Percentiles rank a stretch among this genome's conserved stretches.
Conservation (phyloP, 2,113 vertebrate species). For the Philantomba maxwellii region DNA sequence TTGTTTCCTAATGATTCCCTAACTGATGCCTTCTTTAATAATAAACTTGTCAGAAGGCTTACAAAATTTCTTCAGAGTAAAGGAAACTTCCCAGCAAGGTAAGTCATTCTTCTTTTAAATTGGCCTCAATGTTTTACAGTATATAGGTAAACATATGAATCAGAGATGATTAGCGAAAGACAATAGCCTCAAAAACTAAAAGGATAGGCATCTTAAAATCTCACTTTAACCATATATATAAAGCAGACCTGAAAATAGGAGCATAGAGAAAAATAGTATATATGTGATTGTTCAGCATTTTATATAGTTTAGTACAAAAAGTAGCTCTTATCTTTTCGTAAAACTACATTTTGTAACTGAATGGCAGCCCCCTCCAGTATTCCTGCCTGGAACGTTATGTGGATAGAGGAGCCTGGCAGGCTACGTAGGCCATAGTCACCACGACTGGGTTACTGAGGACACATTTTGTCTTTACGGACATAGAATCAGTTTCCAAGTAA, state of each 20-base stretch:
- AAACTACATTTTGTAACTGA: neutral
- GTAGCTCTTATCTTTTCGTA: neutral
- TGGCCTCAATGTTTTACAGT: neutral
- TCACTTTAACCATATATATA: neutral
- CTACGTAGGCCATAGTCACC: neutral
- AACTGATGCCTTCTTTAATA: neutral
- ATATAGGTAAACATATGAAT: neutral
- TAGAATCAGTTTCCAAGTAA: neutral
- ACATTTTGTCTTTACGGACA: neutral
- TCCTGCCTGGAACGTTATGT: neutral
- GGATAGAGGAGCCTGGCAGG: neutral
- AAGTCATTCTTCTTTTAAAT: neutral
- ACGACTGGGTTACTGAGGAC: neutral
- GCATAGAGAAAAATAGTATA: neutral
- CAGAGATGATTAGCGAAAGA: neutral
- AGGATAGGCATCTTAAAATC: neutral
- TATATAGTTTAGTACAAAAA: neutral
- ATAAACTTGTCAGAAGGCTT: slow-evolving; percentile 9
- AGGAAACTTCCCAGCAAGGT: neutral
- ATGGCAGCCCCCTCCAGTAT: neutral
- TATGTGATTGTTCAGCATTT: neutral
- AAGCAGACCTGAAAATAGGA: neutral
- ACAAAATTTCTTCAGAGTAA: neutral
- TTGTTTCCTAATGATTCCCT: slow-evolving; percentile 26
- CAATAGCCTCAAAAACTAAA: neutral